These are phyloP conservation scores for Panthera leo DNA, from an alignment of 2,113 vertebrate genomes.

Conservation along the genomic window DNA sequence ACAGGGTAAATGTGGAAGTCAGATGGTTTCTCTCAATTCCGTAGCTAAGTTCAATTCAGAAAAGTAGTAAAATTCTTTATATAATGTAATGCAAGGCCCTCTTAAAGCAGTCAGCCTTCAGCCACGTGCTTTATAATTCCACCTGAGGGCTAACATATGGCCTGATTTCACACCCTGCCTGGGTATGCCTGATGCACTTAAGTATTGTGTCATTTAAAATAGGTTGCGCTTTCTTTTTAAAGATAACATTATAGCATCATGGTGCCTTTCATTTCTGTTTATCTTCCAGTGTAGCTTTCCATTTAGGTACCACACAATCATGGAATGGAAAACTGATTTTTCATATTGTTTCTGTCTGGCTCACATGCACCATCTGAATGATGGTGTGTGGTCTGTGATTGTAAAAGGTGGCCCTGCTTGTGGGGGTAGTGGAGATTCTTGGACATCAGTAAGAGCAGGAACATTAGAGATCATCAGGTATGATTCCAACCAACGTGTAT, in stretches of 20 bases:
- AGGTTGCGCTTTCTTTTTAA: not conserved
- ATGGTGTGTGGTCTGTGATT: not conserved
- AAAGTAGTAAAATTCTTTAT: conserved; percentile 25
- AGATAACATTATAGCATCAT: not conserved
- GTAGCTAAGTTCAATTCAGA: not conserved
- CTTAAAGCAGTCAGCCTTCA: conserved; percentile 10
- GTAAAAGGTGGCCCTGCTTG: not conserved
- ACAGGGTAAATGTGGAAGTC: not conserved
- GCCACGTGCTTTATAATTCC: not conserved
- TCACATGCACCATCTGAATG: not conserved
- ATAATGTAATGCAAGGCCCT: not conserved
- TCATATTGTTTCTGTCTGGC: not conserved
- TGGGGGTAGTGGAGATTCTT: not conserved
- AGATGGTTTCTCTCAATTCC: conserved; percentile 13
- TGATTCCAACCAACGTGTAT: not conserved
- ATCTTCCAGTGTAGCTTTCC: not conserved
- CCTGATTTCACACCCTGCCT: conserved; percentile 18
- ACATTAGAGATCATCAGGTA: not conserved
- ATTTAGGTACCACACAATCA: not conserved
- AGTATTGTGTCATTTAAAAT: conserved; percentile 28
- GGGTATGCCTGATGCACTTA: not conserved
- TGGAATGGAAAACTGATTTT: not conserved
- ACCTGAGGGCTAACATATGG: not conserved
- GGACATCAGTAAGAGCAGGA: not conserved
- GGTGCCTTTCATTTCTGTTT: not conserved